These are phyloP conservation scores for Hecatera dysodea DNA, from an alignment of 2,888 invertebrate genomes.

Conservation along the genomic window DNA sequence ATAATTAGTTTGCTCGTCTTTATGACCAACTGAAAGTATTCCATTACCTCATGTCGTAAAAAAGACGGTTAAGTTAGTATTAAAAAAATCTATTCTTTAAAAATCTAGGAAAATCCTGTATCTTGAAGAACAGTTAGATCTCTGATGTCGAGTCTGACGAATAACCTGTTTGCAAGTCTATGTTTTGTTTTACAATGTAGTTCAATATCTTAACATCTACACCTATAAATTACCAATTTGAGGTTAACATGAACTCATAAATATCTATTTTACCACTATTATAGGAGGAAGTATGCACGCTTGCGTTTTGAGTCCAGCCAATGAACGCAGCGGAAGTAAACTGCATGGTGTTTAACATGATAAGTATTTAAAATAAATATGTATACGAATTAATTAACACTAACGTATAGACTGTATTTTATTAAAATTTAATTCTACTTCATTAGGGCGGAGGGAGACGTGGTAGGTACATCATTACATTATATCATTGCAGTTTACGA, in stretches of 20 bases:
- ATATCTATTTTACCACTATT: conserved; percentile 3
- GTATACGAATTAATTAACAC: background rate
- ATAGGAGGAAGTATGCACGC: conserved; percentile 5
- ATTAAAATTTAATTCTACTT: too few species aligned
- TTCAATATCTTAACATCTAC: conserved; percentile 9
- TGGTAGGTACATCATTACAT: too few species aligned
- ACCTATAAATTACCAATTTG: conserved; percentile 11
- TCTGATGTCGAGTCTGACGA: too few species aligned
- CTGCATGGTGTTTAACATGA: background rate
- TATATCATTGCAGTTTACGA: too few species aligned
- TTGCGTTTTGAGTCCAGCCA: conserved; percentile 13
- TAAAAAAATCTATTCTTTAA: too few species aligned
- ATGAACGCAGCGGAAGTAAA: background rate
- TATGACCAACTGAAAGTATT: background rate
- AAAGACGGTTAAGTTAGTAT: background rate
- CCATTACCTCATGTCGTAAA: background rate
- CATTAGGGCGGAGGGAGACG: too few species aligned
- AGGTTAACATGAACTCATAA: conserved; percentile 12
- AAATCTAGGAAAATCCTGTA: too few species aligned
- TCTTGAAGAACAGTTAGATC: background rate
- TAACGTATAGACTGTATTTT: background rate
- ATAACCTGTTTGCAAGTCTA: background rate
- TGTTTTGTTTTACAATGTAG: background rate
- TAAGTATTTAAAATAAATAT: too few species aligned
- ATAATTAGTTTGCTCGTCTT: background rate